A percentile compares a stretch with the other conserved stretches of the same genome.
Evolutionary conservation across 2,888 invertebrate species (phyloP).

Genomic region (Pherbina coryleti): DNA sequence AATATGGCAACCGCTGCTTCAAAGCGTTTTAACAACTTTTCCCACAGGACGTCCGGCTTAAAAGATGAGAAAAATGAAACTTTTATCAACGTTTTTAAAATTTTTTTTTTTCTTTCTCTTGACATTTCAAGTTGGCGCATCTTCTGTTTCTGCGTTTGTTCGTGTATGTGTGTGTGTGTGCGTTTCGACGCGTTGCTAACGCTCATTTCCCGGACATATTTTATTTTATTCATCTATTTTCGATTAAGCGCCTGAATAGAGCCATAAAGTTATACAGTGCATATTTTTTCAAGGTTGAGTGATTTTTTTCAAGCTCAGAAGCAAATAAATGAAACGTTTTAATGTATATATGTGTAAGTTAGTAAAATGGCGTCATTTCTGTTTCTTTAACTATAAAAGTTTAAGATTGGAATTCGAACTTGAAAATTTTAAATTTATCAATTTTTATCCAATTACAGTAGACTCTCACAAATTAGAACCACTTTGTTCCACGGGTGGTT

Average conservation of each 20-base stretch:
- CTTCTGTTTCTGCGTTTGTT: background rate
- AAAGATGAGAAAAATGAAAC: slow-evolving; percentile 66
- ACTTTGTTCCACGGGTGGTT: too few relatives aligned
- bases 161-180: slow-evolving; percentile 36
- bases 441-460: too few relatives aligned
- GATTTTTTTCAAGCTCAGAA: background rate
- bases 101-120: slow-evolving; percentile 27
- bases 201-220: slow-evolving; percentile 51
- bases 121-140: slow-evolving; percentile 1
- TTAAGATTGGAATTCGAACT: too few relatives aligned
- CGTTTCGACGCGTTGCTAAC: slow-evolving; percentile 41
- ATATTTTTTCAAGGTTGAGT: slow-evolving; percentile 23
- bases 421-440: too few relatives aligned
- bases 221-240: slow-evolving; percentile 52
- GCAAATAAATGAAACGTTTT: background rate
- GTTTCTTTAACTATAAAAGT: background rate
- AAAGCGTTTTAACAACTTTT: slow-evolving; percentile 57
- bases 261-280: slow-evolving; percentile 49
- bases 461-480: too few relatives aligned
- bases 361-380: background rate
- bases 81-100: slow-evolving; percentile 56
- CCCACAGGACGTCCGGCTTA: slow-evolving; percentile 67
- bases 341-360: background rate
- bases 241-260: slow-evolving; percentile 67
- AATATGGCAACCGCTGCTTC: slow-evolving; percentile 47